A percentile compares a stretch with the other conserved stretches of the same genome.
Evolutionary conservation across 2,797 vertebrate genomes (phyloP).

Genomic region (Eospalax fontanierii): DNA sequence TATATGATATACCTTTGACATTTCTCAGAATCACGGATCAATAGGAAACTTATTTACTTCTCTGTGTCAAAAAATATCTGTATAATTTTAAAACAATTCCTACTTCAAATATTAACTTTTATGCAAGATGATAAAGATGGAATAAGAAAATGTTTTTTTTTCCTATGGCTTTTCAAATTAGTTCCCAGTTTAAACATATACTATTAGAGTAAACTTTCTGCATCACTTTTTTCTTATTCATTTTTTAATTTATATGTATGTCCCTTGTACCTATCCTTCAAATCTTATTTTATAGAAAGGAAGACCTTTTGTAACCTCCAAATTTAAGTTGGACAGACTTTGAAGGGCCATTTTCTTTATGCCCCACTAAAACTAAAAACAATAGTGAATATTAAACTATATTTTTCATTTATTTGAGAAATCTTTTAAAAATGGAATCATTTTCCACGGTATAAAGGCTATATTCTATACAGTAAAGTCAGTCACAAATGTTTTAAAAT

Average conservation of each 20-base stretch:
- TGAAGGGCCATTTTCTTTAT: neutral
- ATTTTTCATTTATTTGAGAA: constrained; percentile 26
- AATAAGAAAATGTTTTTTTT: constrained; percentile 39
- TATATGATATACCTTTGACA: neutral
- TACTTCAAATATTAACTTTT: constrained; percentile 46
- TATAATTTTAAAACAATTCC: constrained; percentile 22
- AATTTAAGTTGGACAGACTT: neutral
- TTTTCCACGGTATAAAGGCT: neutral
- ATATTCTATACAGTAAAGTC: neutral
- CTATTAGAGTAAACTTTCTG: constrained; percentile 29
- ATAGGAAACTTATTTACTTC: neutral
- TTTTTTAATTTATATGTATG: constrained; percentile 11
- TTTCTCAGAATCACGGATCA: constrained; percentile 23
- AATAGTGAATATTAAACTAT: constrained; percentile 1
- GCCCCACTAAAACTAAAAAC: neutral
- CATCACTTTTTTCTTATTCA: neutral
- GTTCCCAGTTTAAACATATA: constrained; percentile 48
- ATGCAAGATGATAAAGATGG: neutral
- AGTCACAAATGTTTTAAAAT: neutral
- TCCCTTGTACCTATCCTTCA: neutral
- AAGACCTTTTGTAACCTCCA: neutral
- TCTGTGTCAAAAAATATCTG: neutral
- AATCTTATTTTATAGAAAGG: constrained; percentile 1
- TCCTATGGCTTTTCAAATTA: constrained; percentile 55
- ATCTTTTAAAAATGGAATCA: neutral